Conservation (phyloP, 2,113 vertebrate genomes). For the Chaetops frenatus region DNA sequence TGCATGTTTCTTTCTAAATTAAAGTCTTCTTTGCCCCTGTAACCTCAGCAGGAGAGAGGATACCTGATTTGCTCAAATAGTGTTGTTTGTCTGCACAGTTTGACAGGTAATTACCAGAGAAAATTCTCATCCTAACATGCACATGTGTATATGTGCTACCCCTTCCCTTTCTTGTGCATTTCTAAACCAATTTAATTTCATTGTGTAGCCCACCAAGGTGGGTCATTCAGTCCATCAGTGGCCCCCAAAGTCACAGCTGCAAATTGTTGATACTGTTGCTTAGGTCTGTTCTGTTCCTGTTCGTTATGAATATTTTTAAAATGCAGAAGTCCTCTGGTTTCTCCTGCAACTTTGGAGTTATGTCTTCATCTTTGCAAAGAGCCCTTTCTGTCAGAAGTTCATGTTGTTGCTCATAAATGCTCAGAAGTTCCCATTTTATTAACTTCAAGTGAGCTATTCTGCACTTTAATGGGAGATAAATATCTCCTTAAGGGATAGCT, state of each 20-base stretch:
- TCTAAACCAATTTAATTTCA: neutral
- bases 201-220: neutral
- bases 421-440: neutral
- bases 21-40: neutral
- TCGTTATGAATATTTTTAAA: neutral
- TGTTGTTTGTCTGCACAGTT: neutral
- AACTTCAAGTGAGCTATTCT: neutral
- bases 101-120: neutral
- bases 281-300: neutral
- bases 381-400: neutral
- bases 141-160: accelerated
- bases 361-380: neutral
- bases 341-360: neutral
- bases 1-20: neutral
- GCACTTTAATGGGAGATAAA: neutral
- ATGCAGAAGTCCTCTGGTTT: neutral
- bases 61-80: neutral
- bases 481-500: neutral
- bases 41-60: neutral
- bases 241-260: neutral
- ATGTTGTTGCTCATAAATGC: accelerated
- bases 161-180: neutral
- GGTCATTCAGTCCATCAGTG: neutral
- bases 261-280: neutral
- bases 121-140: neutral